A percentile compares a stretch with the other conserved stretches of the same genome.
These are phyloP conservation scores for Druceiella hillmani DNA, from an alignment of 2,888 invertebrate species.

Conservation along the genomic window DNA sequence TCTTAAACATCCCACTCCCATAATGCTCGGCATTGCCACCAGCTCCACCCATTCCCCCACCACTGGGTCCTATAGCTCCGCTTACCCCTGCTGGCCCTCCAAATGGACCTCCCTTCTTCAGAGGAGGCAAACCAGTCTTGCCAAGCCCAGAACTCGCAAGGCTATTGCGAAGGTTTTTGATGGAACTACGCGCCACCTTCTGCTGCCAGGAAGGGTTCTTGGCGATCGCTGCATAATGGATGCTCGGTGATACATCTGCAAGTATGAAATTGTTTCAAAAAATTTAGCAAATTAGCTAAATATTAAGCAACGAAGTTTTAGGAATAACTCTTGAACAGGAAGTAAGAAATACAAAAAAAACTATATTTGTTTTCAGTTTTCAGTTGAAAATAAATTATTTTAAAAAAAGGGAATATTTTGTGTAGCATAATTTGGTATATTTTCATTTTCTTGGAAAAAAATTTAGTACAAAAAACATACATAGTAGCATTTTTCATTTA, in stretches of 20 bases:
- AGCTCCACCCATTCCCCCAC: too few relatives aligned
- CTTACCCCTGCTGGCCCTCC: too few relatives aligned
- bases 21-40: too few relatives aligned
- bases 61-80: too few relatives aligned
- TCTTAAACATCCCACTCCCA: too few relatives aligned
- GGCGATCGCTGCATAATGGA: constrained; percentile 67
- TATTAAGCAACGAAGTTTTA: constrained; percentile 1
- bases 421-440: too few relatives aligned
- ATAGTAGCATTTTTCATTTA: too few relatives aligned
- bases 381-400: constrained; percentile 17
- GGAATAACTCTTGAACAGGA: too few relatives aligned
- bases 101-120: too few relatives aligned
- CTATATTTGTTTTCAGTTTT: constrained; percentile 4
- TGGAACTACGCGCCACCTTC: constrained; percentile 39
- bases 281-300: constrained; percentile 1
- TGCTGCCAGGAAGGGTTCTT: constrained; percentile 79
- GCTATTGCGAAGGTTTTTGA: constrained; percentile 25
- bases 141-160: constrained; percentile 20
- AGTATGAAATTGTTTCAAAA: constrained; percentile 9
- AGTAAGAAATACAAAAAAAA: constrained; percentile 5
- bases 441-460: too few relatives aligned
- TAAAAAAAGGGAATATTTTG: too few relatives aligned
- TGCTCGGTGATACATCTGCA: constrained; percentile 59
- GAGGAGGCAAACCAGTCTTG: constrained; percentile 18
- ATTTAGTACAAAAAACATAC: too few relatives aligned